Base-by-base conservation (phyloP, 23 tunicate species). In the Clavelina lepadiformis region DNA sequence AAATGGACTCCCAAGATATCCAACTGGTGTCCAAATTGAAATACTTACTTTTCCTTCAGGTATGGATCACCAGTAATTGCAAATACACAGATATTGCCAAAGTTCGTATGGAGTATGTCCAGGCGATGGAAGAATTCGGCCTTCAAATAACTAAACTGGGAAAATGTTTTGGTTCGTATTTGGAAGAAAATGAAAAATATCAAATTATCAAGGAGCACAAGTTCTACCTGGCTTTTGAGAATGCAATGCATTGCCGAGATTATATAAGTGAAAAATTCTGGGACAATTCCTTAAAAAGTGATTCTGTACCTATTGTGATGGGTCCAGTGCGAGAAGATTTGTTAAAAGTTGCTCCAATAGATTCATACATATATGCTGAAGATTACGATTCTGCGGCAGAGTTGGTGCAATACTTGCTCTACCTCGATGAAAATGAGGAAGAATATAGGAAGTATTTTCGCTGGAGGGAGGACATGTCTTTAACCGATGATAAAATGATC, bases 241-340 rank as follows among this genome's bases (percentile, higher is more conserved):
- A 66, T 46, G 34, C 57, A 5, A 24, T 7, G 56, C 72, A 66
- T 28, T 66, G 72, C 57, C 26, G 35, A 46, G 72, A 66, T 28
- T 66, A 66, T 36, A 66, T 66, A 20, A 66, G 56, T 46, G 72
- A 66, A 28, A 66, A 66, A 26, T 66, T 66, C 47, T 66, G 72
- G 72, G 57, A 66, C 56, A 37, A 35, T 63, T 4, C 57, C 6
- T 26, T 66, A 4, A 7, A 24, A 25, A 22, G 2, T 3, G 35
- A 44, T 13, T 15, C 72, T 23, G 72, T 66, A 8, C 72, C 72
- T 3, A 28, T 66, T 46, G 72, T 66, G 8, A 22, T 25, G 72
- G 72, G 72, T 3, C 72, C 72, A 3, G 15, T 25, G 4, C 46
- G 47, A 46, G 57, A 66, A 46, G 72, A 66, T 66, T 36, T 66